Percentiles rank a stretch among this genome's conserved stretches.
phyloP scores from a whole-genome alignment of 92 coral and sea anemone species.

The Paramuricea clavata region DNA sequence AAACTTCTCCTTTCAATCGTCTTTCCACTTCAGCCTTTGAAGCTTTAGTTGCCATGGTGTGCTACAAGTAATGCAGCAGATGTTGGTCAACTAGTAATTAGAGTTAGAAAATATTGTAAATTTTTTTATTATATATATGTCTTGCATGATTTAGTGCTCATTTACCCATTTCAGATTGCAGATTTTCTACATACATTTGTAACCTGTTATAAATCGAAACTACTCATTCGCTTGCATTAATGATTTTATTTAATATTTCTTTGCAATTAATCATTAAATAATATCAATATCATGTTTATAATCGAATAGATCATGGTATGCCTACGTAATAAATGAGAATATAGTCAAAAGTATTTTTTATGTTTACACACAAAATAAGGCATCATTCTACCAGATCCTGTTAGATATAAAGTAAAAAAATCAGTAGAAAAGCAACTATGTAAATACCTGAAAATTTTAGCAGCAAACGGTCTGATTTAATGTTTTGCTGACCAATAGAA shows the following conservation, averaged over 20 bases:
- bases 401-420: background rate
- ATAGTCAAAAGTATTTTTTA: too few relatives aligned
- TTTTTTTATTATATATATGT: too few relatives aligned
- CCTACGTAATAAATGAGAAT: too few relatives aligned
- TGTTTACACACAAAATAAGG: background rate
- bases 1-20: slow-evolving; percentile 63
- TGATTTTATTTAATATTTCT: too few relatives aligned
- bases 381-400: background rate
- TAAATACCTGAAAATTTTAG: background rate
- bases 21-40: slow-evolving; percentile 1
- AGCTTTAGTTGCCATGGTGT: background rate
- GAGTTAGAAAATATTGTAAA: too few relatives aligned
- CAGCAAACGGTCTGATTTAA: background rate
- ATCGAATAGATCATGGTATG: too few relatives aligned
- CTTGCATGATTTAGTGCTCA: too few relatives aligned
- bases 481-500: background rate
- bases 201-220: too few relatives aligned
- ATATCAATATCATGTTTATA: too few relatives aligned
- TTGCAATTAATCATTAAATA: background rate
- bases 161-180: background rate
- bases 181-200: background rate
- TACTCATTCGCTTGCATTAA: too few relatives aligned
- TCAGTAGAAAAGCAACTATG: background rate
- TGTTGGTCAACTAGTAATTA: background rate
- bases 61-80: background rate